Evolutionary conservation across 2,113 vertebrate species (phyloP).

Genomic region (Zapus hudsonius): DNA sequence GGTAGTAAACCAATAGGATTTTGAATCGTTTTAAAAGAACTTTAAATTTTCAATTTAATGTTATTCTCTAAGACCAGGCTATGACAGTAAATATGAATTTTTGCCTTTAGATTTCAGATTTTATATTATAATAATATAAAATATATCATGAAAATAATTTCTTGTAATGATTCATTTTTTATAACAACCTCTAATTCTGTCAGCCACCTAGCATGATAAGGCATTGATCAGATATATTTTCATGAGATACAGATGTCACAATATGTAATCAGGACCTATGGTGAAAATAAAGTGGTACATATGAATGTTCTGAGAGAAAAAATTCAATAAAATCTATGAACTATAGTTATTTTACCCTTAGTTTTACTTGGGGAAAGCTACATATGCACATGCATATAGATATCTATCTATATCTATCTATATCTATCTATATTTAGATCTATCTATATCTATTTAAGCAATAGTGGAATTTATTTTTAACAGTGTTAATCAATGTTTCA

Average conservation of each 20-base stretch:
- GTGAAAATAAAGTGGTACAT: background rate
- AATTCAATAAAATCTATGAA: background rate
- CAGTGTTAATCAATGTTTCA: slow-evolving; percentile 1
- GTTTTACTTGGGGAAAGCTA: background rate
- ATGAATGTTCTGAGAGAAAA: background rate
- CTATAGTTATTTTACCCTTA: background rate
- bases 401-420: background rate
- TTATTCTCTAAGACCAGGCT: background rate
- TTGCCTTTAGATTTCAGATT: background rate
- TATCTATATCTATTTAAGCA: background rate
- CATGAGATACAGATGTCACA: background rate
- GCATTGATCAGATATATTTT: background rate
- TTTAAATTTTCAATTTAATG: background rate
- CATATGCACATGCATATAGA: background rate
- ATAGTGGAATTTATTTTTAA: background rate
- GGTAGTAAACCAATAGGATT: background rate
- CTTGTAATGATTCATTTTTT: slow-evolving; percentile 7
- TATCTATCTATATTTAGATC: background rate
- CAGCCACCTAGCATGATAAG: background rate
- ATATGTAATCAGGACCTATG: background rate
- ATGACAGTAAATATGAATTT: slow-evolving; percentile 3
- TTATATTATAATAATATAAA: slow-evolving; percentile 39
- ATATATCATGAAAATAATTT: slow-evolving; percentile 31
- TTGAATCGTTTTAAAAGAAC: slow-evolving; percentile 45
- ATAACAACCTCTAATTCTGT: slow-evolving; percentile 20